phyloP scores from a whole-genome alignment of 2,888 invertebrate genomes.

The Nysson spinosus region DNA sequence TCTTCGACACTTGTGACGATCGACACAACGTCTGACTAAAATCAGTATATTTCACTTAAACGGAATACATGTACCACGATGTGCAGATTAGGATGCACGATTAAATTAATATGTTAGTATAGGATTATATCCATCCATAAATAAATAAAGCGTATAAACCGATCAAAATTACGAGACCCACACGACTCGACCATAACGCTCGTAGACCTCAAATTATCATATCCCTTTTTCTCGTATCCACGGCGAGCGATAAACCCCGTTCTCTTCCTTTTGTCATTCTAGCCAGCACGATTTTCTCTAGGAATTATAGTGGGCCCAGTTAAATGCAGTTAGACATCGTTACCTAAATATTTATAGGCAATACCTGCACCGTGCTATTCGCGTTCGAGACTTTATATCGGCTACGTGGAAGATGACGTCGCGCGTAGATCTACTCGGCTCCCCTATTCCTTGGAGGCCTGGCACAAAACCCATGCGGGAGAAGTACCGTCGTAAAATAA shows the following conservation, averaged over 20 bases:
- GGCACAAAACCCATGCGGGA: constrained; percentile 1
- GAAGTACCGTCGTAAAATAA: constrained; percentile 41
- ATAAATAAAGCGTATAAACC: too few species aligned
- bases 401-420: neutral
- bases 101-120: too few species aligned
- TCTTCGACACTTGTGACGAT: too few species aligned
- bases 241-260: constrained; percentile 4
- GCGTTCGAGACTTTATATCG: neutral
- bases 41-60: too few species aligned
- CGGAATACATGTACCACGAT: too few species aligned
- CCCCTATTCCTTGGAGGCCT: neutral
- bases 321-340: constrained; percentile 9
- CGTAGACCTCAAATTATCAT: neutral
- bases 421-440: constrained; percentile 12
- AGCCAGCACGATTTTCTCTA: neutral
- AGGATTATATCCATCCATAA: too few species aligned
- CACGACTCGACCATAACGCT: neutral
- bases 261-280: constrained; percentile 5
- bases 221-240: constrained; percentile 5
- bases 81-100: too few species aligned
- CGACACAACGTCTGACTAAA: too few species aligned
- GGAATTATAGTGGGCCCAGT: neutral
- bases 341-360: constrained; percentile 12
- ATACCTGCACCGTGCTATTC: too few species aligned
- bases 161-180: constrained; percentile 17